Conservation (phyloP, 1,140 invertebrate species). For the Drusus annulatus region DNA sequence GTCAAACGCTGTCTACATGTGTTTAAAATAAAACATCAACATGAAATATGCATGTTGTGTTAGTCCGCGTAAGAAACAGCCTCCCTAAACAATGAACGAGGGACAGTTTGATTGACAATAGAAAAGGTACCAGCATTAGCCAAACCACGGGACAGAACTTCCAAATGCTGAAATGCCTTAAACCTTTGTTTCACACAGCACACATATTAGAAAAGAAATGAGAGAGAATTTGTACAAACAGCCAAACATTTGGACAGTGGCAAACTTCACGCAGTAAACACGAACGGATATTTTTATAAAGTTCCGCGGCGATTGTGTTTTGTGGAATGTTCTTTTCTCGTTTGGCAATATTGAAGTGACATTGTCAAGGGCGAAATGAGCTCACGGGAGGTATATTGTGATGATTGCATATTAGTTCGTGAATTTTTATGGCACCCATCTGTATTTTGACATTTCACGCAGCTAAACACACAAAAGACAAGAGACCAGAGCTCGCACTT, state of each 20-base stretch:
- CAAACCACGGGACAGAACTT: constrained; percentile 2
- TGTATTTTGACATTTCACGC: constrained; percentile 55
- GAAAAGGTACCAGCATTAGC: constrained; percentile 11
- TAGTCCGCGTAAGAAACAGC: no score
- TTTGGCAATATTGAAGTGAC: neutral
- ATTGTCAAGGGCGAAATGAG: constrained; percentile 34
- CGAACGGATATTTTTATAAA: neutral
- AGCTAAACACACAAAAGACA: constrained; percentile 45
- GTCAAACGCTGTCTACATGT: no score
- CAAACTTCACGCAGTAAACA: neutral
- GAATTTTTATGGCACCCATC: constrained; percentile 28
- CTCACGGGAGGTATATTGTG: constrained; percentile 56
- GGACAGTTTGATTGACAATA: constrained; percentile 3
- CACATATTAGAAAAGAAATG: neutral
- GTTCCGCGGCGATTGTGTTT: neutral
- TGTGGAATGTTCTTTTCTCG: neutral
- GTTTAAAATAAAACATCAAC: no score
- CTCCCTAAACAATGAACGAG: no score
- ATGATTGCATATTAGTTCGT: constrained; percentile 52
- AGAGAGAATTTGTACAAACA: no score
- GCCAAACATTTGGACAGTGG: no score
- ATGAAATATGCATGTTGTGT: no score
- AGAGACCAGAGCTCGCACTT: constrained; percentile 24
- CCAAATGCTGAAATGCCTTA: neutral
- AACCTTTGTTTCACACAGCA: neutral